Conservation (phyloP, 1,140 invertebrate genomes). For the Onthophagus taurus region DNA sequence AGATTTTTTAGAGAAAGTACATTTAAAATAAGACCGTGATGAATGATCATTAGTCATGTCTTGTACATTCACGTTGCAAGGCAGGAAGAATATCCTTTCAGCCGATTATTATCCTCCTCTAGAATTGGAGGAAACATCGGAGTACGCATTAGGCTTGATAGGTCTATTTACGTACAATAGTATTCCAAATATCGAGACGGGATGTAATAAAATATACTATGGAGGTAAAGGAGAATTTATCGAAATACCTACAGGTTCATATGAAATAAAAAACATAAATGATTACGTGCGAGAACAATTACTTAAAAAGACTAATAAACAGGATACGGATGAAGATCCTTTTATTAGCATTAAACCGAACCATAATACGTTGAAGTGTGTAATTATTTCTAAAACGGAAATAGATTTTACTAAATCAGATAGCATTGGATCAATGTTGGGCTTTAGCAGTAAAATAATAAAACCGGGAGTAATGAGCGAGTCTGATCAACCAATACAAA, state of each 20-base stretch:
- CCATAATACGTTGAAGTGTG: conserved; percentile 21
- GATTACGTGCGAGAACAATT: conserved; percentile 14
- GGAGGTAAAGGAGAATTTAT: conserved; percentile 26
- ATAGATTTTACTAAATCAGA: conserved; percentile 17
- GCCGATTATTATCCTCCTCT: conserved; percentile 12
- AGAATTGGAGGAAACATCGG: conserved; percentile 11
- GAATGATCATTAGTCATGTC: conserved; percentile 15
- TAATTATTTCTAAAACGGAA: conserved; percentile 11
- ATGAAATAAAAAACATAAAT: conserved; percentile 32
- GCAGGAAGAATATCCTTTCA: not conserved
- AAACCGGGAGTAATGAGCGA: not conserved
- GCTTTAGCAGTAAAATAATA: not conserved
- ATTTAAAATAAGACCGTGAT: not conserved
- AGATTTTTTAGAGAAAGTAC: conserved; percentile 10
- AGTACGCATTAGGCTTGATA: conserved; percentile 30
- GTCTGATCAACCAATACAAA: conserved; percentile 2
- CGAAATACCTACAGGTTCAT: conserved; percentile 29
- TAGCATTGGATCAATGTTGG: conserved; percentile 15
- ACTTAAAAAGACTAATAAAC: not conserved
- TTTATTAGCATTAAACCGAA: conserved; percentile 18
- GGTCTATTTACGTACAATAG: conserved; percentile 33
- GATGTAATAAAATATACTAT: conserved; percentile 14
- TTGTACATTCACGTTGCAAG: conserved; percentile 5
- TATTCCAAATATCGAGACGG: conserved; percentile 29
- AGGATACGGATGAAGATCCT: too few relatives aligned